phyloP scores from a whole-genome alignment of 2,113 vertebrate species.

The Sturnus vulgaris region DNA sequence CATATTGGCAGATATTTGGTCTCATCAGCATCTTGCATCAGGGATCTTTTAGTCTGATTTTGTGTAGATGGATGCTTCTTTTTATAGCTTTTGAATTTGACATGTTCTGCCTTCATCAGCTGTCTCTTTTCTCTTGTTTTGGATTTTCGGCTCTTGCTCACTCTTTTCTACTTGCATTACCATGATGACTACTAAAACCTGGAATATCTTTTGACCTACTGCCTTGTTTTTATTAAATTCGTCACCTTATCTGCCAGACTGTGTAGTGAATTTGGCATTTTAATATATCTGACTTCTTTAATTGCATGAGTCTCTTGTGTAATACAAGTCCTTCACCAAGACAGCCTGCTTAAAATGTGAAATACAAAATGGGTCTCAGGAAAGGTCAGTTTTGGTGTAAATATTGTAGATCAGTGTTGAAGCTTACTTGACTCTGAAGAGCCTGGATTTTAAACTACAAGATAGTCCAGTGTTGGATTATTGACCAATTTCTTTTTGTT shows the following conservation, averaged over 20 bases:
- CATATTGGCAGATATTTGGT: background rate
- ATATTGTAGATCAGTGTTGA: background rate
- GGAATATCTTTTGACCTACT: background rate
- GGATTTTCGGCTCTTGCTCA: background rate
- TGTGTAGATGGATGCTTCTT: background rate
- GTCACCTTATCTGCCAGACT: background rate
- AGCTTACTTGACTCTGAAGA: conserved; percentile 15
- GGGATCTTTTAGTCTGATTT: background rate
- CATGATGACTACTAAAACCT: background rate
- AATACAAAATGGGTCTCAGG: background rate
- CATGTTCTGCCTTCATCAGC: background rate
- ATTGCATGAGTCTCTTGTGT: background rate
- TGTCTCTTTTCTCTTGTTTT: background rate
- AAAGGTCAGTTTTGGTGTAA: background rate
- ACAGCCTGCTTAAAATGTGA: background rate
- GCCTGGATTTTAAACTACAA: background rate
- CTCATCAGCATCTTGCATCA: background rate
- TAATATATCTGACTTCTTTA: background rate
- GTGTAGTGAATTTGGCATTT: background rate
- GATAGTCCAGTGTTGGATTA: background rate
- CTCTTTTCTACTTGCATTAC: background rate
- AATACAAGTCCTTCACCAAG: background rate
- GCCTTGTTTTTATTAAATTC: background rate
- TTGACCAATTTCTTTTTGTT: conserved; percentile 47
- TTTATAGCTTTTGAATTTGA: background rate